Conservation (phyloP, 2,113 vertebrate species). For the Psophia crepitans region DNA sequence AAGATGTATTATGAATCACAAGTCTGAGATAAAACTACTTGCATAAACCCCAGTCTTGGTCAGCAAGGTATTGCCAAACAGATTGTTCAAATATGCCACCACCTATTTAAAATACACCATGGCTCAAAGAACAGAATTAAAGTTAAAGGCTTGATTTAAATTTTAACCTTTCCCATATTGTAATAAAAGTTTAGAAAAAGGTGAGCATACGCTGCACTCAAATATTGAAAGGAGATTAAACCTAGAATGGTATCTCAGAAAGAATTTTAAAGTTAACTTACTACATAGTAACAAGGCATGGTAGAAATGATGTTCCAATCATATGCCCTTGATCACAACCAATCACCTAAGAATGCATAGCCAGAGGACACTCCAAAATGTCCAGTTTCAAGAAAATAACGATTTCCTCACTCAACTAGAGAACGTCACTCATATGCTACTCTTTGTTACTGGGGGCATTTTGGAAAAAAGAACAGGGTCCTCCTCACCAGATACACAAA, state of each 20-base stretch:
- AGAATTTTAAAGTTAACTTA: not conserved
- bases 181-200: slow-evolving; percentile 1
- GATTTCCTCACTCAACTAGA: accelerated
- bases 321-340: not conserved
- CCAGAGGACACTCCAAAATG: not conserved
- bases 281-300: not conserved
- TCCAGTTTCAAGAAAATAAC: not conserved
- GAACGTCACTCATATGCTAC: accelerated
- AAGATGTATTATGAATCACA: slow-evolving; percentile 44
- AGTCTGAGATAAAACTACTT: not conserved
- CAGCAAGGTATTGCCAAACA: not conserved
- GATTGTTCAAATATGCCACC: not conserved
- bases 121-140: not conserved
- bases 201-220: not conserved
- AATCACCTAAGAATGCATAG: not conserved
- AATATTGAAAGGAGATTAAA: not conserved
- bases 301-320: not conserved
- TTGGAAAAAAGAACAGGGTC: not conserved
- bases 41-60: not conserved
- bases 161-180: not conserved
- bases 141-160: not conserved
- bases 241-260: not conserved
- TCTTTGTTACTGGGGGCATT: not conserved
- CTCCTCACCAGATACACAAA: not conserved
- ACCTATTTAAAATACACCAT: not conserved